Base-by-base conservation (phyloP, 2,797 vertebrate genomes). In the Rachycentron canadum region DNA sequence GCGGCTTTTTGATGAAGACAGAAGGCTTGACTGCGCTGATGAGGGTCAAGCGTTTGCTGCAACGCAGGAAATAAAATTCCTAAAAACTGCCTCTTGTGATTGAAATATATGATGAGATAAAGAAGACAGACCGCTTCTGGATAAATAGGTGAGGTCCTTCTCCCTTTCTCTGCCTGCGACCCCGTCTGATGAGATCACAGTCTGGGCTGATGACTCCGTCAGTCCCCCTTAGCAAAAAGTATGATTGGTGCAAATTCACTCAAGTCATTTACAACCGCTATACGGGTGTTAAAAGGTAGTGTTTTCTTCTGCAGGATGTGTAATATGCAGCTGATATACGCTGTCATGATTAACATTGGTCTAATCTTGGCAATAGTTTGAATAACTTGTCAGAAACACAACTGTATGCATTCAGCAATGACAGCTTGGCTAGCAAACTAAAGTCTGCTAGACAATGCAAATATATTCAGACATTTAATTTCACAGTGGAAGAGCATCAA, bases 71-170 rank as follows among this genome's bases (percentile, higher is more conserved):
- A 88, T 82, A 84, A 89, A 87, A 88, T 40, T 65, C 62, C 52
- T 55, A 82, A 83, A 90, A 82, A 57, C 75, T 73, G 69, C 84
- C 85, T 89, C 73, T 82, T 71, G 89, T 93, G 93, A 92, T 91
- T 94, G 91, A 91, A 91, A 91, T 85, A 73, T 65, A 84, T 85
- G 90, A 94, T 86, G 88, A 93, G 90, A 91, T 86, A 88, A 86
- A 83, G 67, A 85, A 73, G 84, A 85, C 80, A 59, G 70, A 82
- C 21, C 10, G 76, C 88, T 86, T 82, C 81, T 52, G 66, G 87
- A 85, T 84, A 89, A 90, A 91, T 79, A 82, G 79, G 87, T 78
- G 81, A 81, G 81, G 66, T 81, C 38, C 69, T 66, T 53, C 68
- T 34, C 65, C 74, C 76, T 85, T 83, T 84, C 80, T 84, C 80